Conservation (phyloP, 2,888 invertebrate genomes). For the Ophion costatus region DNA sequence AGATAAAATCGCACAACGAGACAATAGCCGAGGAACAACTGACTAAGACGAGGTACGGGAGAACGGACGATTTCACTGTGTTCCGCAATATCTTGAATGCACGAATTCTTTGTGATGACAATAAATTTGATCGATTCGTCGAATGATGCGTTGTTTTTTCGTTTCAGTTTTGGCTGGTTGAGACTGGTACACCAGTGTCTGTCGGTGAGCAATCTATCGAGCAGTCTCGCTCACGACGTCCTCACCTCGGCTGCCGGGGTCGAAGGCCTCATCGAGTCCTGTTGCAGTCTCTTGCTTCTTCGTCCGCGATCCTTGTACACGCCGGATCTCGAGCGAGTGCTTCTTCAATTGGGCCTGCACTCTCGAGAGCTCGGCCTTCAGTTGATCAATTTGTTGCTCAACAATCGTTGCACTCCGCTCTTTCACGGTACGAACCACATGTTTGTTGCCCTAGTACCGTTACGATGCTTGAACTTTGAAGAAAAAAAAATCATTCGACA, state of each 20-base stretch:
- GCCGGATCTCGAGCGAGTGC: slow-evolving; percentile 88
- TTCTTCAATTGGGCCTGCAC: slow-evolving; percentile 89
- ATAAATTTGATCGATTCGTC: background rate
- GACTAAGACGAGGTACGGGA: slow-evolving; percentile 83
- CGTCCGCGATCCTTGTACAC: slow-evolving; percentile 87
- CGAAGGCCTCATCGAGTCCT: slow-evolving; percentile 88
- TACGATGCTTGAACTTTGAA: background rate
- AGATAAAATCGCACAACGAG: slow-evolving; percentile 81
- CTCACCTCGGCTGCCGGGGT: slow-evolving; percentile 88
- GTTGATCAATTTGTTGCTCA: slow-evolving; percentile 86
- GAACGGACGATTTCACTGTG: background rate
- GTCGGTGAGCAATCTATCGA: slow-evolving; percentile 82
- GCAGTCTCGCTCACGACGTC: slow-evolving; percentile 83
- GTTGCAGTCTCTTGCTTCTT: slow-evolving; percentile 90
- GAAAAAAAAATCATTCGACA: background rate
- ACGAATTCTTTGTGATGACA: background rate
- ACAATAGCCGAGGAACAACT: slow-evolving; percentile 85
- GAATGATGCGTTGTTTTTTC: slow-evolving; percentile 47
- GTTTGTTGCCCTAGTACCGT: background rate
- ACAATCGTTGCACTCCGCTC: slow-evolving; percentile 84
- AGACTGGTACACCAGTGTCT: slow-evolving; percentile 92
- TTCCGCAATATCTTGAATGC: background rate
- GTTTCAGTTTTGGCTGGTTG: slow-evolving; percentile 91
- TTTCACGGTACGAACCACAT: slow-evolving; percentile 74
- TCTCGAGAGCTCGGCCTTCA: slow-evolving; percentile 86